Evolutionary conservation across 2,888 invertebrate genomes (phyloP).

Genomic region (Ormia ochracea): DNA sequence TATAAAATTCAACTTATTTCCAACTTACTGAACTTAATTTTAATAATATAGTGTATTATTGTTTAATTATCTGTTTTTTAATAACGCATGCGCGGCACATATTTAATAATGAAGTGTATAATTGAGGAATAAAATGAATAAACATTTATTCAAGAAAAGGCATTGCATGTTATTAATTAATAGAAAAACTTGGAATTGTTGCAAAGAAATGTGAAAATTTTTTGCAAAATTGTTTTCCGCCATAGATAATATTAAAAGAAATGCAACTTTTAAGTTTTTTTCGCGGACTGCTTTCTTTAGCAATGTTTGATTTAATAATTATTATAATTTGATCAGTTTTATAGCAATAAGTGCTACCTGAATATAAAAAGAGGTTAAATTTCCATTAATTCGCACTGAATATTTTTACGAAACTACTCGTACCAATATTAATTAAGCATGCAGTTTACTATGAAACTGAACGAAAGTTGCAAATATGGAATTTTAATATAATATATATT

Average conservation of each 20-base stretch:
- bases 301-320: slow-evolving; percentile 38
- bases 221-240: slow-evolving; percentile 53
- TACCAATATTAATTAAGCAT: slow-evolving; percentile 12
- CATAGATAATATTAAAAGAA: slow-evolving; percentile 41
- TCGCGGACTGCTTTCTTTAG: slow-evolving; percentile 4
- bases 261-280: slow-evolving; percentile 1
- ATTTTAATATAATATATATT: background rate
- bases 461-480: slow-evolving; percentile 52
- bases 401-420: slow-evolving; percentile 32
- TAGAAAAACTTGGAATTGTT: slow-evolving; percentile 16
- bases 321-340: slow-evolving; percentile 52
- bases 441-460: background rate
- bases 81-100: slow-evolving; percentile 28
- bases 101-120: slow-evolving; percentile 40
- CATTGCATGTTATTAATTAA: slow-evolving; percentile 41
- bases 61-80: background rate
- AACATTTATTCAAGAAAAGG: slow-evolving; percentile 31
- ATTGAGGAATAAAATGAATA: background rate
- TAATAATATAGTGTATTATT: background rate
- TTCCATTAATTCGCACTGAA: slow-evolving; percentile 60
- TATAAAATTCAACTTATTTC: slow-evolving; percentile 46
- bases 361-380: slow-evolving; percentile 60
- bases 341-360: slow-evolving; percentile 8
- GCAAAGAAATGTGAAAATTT: slow-evolving; percentile 45
- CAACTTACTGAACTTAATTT: slow-evolving; percentile 49